Base-by-base conservation (phyloP, 2,113 vertebrate genomes). In the Leucosticte australis region DNA sequence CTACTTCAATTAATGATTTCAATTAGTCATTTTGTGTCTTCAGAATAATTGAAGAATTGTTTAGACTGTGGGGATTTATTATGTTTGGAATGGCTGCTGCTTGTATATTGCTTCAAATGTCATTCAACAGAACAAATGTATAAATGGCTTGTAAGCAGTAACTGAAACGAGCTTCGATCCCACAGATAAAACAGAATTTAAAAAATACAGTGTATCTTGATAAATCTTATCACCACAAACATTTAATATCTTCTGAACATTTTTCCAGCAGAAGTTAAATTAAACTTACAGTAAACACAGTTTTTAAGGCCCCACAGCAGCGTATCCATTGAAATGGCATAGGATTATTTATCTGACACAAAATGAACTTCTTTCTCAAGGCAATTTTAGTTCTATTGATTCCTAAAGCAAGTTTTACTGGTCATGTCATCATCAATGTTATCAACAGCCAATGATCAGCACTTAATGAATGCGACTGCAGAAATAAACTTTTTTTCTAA, bases 21-120 rank as follows among this genome's bases (percentile, higher is more conserved):
- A 90, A 91, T 92, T 69, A 92, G 90, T 86, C 47, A 55, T 13
- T 55, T 5, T 31, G 18, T 64, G 22, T 74, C 76, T 67, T 81
- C 50, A 78, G 17, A 90, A 53, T 23, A 71, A 76, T 5, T 65
- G 46, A 67, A 65, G 71, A 83, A 35, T 10, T 35, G n/a, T 55
- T 70, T 63, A 49, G 59, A 44, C 17, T 60, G 27, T 30, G 55
- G 24, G 68, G 75, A 77, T 86, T 79, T 47, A 23, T 50, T 2
- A 41, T 49, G 64, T 89, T 83, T 83, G 86, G 46, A 92, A 90
- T 21, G 33, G 67, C 75, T 92, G 80, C 68, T 77, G 59, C n/a
- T 80, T 89, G 75, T 37, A 33, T 15, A 19, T 49, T 57, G 53
- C 46, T 80, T 83, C 4, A 3, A 73, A 55, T 7, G 6, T 47